These are phyloP conservation scores for Scomber colias DNA, from an alignment of 2,113 vertebrate species.

Conservation along the genomic window DNA sequence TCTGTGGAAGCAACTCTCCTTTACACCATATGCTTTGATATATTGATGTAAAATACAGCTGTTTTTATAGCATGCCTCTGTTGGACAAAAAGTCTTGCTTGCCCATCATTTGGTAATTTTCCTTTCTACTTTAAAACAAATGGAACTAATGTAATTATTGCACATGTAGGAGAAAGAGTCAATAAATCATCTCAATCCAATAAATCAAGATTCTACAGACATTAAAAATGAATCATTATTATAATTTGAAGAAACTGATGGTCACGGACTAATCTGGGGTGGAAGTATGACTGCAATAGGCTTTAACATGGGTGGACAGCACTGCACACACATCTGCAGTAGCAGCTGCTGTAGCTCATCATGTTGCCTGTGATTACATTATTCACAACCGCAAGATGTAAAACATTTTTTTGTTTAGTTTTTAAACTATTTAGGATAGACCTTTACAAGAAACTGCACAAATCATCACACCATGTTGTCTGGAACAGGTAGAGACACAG, in stretches of 20 bases:
- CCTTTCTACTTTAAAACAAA: not conserved
- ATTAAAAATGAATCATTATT: constrained; percentile 27
- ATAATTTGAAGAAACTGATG: constrained; percentile 13
- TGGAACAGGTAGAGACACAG: constrained; percentile 25
- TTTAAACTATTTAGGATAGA: not conserved
- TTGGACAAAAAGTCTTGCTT: not conserved
- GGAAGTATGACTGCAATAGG: constrained; percentile 4
- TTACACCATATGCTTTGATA: not conserved
- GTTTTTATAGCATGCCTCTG: not conserved
- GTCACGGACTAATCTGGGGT: not conserved
- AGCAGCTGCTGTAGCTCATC: constrained; percentile 57
- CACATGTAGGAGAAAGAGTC: not conserved
- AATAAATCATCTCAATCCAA: not conserved
- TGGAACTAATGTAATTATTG: constrained; percentile 1
- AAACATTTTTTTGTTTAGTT: constrained; percentile 34
- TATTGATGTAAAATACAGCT: not conserved
- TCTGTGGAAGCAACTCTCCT: constrained; percentile 2
- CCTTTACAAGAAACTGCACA: not conserved
- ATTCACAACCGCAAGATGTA: constrained; percentile 36
- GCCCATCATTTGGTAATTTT: not conserved
- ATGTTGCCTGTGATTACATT: constrained; percentile 43
- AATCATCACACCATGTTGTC: constrained; percentile 5
- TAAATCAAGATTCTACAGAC: constrained; percentile 17
- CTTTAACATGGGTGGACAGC: constrained; percentile 40
- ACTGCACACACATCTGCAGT: constrained; percentile 38